A percentile compares a stretch with the other conserved stretches of the same genome.
Conservation (phyloP, 2,113 vertebrate genomes). For the Larimichthys crocea region DNA sequence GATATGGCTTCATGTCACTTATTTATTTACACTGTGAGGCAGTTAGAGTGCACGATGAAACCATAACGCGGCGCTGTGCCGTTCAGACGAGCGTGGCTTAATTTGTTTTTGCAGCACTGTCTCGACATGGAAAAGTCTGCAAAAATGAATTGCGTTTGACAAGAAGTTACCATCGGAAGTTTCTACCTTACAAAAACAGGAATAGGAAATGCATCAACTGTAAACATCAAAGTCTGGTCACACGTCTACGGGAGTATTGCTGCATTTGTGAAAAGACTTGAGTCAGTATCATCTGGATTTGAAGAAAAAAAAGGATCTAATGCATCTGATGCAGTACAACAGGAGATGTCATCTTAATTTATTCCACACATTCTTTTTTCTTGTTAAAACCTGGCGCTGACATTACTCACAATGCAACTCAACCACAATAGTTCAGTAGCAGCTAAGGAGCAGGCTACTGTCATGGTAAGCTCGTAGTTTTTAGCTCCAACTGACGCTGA, state of each 20-base stretch:
- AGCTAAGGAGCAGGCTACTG: no score
- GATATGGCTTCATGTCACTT: neutral
- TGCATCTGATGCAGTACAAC: no score
- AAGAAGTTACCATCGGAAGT: neutral
- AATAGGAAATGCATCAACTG: neutral
- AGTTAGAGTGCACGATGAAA: neutral
- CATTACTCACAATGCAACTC: no score
- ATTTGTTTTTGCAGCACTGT: constrained; percentile 10
- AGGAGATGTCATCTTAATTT: no score
- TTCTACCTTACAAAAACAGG: neutral
- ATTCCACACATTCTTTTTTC: no score
- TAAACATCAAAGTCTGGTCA: neutral
- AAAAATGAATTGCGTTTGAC: neutral
- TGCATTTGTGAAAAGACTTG: neutral
- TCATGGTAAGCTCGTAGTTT: neutral
- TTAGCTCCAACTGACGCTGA: neutral
- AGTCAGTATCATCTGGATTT: no score
- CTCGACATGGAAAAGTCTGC: neutral
- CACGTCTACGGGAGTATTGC: neutral
- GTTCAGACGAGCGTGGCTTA: neutral
- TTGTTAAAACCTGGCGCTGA: no score
- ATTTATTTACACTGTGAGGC: constrained; percentile 8
- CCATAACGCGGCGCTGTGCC: neutral
- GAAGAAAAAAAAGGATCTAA: no score
- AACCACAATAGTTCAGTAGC: neutral